These are phyloP conservation scores for Pseudocheirus occidentalis DNA, from an alignment of 2,797 vertebrate species.

Conservation along the genomic window DNA sequence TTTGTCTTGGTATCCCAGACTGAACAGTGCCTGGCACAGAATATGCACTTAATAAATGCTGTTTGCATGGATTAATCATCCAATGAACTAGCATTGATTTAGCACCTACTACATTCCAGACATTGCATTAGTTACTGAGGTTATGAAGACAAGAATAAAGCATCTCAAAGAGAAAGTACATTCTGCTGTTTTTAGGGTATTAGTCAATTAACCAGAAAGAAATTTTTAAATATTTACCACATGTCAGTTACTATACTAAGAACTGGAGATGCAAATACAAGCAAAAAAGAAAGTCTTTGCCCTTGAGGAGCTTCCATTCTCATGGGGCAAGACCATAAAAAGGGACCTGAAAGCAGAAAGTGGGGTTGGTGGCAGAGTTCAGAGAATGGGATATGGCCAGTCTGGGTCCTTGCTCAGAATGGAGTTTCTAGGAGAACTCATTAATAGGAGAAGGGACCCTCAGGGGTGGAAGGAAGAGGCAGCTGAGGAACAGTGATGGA, in stretches of 20 bases:
- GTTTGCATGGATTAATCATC: background rate
- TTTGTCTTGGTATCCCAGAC: too few species aligned
- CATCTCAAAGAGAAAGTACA: background rate
- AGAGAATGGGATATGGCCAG: too few species aligned
- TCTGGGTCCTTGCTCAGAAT: background rate
- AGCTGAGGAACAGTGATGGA: background rate
- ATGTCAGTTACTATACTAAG: background rate
- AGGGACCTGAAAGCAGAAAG: background rate
- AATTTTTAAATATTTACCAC: background rate
- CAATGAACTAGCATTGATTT: background rate
- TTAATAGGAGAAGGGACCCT: background rate
- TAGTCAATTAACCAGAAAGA: background rate
- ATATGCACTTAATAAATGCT: background rate
- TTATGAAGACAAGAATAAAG: background rate
- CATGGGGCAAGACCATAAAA: background rate
- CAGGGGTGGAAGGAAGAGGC: background rate
- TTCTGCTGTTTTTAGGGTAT: background rate
- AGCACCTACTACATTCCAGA: background rate
- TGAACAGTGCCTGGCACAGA: background rate
- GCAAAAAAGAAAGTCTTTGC: background rate
- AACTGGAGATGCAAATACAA: background rate
- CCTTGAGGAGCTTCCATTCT: background rate
- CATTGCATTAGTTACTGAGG: background rate
- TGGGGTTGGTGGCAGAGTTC: background rate
- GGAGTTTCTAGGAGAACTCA: background rate